Conservation (phyloP, 2,797 vertebrate species). For the Muraenolepis orangiensis region DNA sequence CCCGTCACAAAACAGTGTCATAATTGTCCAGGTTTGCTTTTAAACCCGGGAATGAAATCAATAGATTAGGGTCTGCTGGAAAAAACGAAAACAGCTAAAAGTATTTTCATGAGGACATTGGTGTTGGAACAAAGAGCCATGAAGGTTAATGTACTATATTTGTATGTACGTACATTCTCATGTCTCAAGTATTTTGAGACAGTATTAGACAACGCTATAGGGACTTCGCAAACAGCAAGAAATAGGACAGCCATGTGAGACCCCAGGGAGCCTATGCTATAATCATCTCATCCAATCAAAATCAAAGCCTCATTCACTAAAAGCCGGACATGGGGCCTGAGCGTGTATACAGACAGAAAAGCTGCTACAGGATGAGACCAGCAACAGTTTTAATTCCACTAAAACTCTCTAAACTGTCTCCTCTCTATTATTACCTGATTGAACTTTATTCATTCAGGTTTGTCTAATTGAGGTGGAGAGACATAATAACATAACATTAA, state of each 20-base stretch:
- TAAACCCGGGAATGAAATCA: background rate
- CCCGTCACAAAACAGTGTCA: background rate
- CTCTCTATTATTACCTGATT: background rate
- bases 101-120: background rate
- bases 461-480: background rate
- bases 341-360: background rate
- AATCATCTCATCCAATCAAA: background rate
- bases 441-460: background rate
- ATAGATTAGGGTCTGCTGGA: background rate
- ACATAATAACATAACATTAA: too few species aligned
- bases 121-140: background rate
- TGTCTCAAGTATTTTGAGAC: background rate
- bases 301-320: background rate
- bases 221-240: background rate
- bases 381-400: background rate
- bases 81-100: background rate
- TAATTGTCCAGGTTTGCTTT: background rate
- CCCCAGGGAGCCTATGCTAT: background rate
- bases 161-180: constrained; percentile 3
- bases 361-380: background rate
- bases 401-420: background rate
- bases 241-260: constrained; percentile 2
- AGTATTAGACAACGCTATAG: background rate
- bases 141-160: background rate
- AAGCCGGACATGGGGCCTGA: background rate